Base-by-base conservation (phyloP, 1,140 invertebrate species). In the Maniola jurtina region DNA sequence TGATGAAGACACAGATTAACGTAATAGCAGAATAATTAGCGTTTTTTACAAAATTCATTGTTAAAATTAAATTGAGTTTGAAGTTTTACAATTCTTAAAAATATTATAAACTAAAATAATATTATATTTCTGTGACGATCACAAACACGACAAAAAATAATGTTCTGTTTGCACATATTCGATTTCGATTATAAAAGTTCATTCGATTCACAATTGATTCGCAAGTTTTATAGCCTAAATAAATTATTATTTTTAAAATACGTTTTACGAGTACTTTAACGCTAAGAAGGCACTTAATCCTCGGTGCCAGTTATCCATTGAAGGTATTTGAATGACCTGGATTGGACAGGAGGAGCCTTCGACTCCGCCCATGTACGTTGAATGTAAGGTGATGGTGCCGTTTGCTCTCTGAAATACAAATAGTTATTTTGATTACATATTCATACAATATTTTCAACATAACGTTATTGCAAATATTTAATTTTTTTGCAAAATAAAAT, bases 221-320 rank as follows among this genome's bases (percentile, higher is more conserved):
- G 25, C 4, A 38, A 50, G n/a, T n/a, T n/a, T n/a, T 50, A 62
- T 50, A 57, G 6, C 13, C 36, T 57, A 61, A 48, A 48, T 36
- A 61, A 36, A 52, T 50, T 11, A 36, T 6, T 36, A 38, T 9
- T 11, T n/a, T 52, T 61, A 34, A 15, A 52, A 52, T 56, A 64
- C 11, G 33, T 58, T 57, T 34, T 15, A 34, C 14, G 9, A 52
- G n/a, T 48, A 25, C 25, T 25, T 25, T 25, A 25, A 25, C 25
- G 4, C 25, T 6, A 34, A 5, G 50, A 9, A 25, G 36, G 10
- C 15, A 62, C 47, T 55, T 60, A 69, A 69, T 92, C 83, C 60
- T 91, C 88, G 16, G 91, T 92, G 34, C 91, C 91, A 11, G 91
- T 92, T 55, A 92, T 87, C 80, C 89, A 90, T 76, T 92, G 91